Evolutionary conservation across 1,140 invertebrate species (phyloP).

Genomic region (Microvelia longipes): DNA sequence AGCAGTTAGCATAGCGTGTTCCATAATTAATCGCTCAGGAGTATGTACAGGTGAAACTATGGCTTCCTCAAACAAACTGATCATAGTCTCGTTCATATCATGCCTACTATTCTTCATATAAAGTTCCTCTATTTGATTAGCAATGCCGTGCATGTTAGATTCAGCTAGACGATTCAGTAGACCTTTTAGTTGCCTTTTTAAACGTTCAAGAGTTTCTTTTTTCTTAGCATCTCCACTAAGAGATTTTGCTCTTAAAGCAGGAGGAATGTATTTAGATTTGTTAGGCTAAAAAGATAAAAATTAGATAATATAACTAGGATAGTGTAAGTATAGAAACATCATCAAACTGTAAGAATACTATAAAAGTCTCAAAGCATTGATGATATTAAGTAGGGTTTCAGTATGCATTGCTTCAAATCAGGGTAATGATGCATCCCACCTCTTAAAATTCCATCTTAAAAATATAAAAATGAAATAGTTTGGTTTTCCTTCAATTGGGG

Average conservation of each 20-base stretch:
- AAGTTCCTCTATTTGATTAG: constrained; percentile 50
- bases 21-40: constrained; percentile 64
- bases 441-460: too few relatives aligned
- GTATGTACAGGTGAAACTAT: constrained; percentile 43
- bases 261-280: constrained; percentile 61
- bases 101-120: constrained; percentile 61
- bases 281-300: constrained; percentile 32
- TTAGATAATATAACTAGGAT: too few relatives aligned
- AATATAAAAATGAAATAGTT: too few relatives aligned
- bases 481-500: too few relatives aligned
- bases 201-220: constrained; percentile 38
- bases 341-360: too few relatives aligned
- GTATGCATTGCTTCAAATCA: too few relatives aligned
- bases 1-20: constrained; percentile 66
- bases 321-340: too few relatives aligned
- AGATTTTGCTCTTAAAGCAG: constrained; percentile 44
- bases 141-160: constrained; percentile 70
- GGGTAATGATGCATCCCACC: too few relatives aligned
- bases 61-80: constrained; percentile 49
- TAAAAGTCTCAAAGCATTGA: too few relatives aligned
- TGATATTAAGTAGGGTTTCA: too few relatives aligned
- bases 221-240: constrained; percentile 33
- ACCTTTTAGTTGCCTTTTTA: constrained; percentile 72
- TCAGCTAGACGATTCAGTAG: constrained; percentile 75
- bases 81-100: constrained; percentile 65